Evolutionary conservation across 2,797 vertebrate species (phyloP), one percentile per base, ranked within the genome.

Genomic region (Echiichthys vipera): DNA sequence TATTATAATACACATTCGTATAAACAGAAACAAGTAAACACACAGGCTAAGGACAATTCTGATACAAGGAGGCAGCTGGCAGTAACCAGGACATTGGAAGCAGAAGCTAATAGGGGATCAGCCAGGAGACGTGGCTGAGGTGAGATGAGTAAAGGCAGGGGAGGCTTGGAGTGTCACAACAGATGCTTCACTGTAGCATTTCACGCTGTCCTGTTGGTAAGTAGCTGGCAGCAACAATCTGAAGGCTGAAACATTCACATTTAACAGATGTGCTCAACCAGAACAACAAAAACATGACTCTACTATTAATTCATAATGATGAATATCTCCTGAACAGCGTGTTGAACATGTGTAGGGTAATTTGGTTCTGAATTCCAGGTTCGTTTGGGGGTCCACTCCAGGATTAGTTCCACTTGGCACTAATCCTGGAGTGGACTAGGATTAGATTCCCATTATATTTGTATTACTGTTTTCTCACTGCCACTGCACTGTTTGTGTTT

Each of bases 41-140:
- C 14, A 30, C 27, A 49, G 65, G 12, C 22, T 6, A 7, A 63
- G 55, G 65, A 79, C 50, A 74, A 54, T 25, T 7, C 45, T 76
- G 78, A 84, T 77, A 66, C 18, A 18, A 53, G 17, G 69, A 74
- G 66, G 66, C 77, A 67, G 77, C 58, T 43, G 74, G 46, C 77
- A 29, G 68, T 6, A 51, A 59, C 1, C 29, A 61, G 53, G 62
- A 77, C 43, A 61, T 39, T 39, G 50, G 34, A 58, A 55, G 73
- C 71, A 56, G 70, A 54, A 15, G 72, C 39, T 46, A 78, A 77
- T 11, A 17, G 7, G 34, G 42, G 56, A 49, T 74, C 29, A 42
- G 55, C 71, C 49, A 27, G 39, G 27, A 84, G 80, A 84, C 3
- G 63, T 8, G 57, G 47, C 75, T 45, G 43, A 75, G 66, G 65